A percentile compares a stretch with the other conserved stretches of the same genome.
These are phyloP conservation scores for Centropristis striata DNA, from an alignment of 2,113 vertebrate genomes.

Conservation along the genomic window DNA sequence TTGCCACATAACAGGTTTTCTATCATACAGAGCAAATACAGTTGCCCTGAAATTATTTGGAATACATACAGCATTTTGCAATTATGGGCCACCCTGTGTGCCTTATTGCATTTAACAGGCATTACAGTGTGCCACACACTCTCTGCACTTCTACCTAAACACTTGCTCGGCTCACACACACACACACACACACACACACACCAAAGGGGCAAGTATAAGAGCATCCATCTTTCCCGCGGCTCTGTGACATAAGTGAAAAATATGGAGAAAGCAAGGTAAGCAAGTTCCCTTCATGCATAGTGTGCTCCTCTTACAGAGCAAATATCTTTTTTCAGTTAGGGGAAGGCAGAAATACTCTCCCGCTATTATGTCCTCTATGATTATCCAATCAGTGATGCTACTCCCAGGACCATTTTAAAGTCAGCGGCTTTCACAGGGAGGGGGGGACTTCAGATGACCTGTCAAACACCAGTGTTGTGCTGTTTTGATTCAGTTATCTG, in stretches of 20 bases:
- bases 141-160: neutral
- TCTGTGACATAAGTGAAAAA: constrained; percentile 36
- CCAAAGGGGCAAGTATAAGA: constrained; percentile 3
- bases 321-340: neutral
- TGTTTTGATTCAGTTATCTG: constrained; percentile 19
- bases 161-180: constrained; percentile 1
- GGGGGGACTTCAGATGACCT: constrained; percentile 38
- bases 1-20: constrained; percentile 5
- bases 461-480: constrained; percentile 21
- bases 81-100: constrained; percentile 12
- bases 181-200: constrained; percentile 2
- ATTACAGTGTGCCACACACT: neutral
- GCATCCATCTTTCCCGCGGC: constrained; percentile 18
- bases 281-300: constrained; percentile 20
- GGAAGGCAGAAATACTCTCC: constrained; percentile 6
- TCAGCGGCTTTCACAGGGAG: constrained; percentile 34
- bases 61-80: constrained; percentile 19
- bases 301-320: constrained; percentile 30
- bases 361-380: constrained; percentile 21
- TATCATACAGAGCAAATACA: constrained; percentile 3
- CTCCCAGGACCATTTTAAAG: constrained; percentile 25
- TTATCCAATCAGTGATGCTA: constrained; percentile 52
- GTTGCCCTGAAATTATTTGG: constrained; percentile 15
- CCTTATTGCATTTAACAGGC: constrained; percentile 40
- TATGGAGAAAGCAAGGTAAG: constrained; percentile 29